These are phyloP conservation scores for Atlantisia rogersi DNA, from an alignment of 2,113 vertebrate species.

Conservation along the genomic window DNA sequence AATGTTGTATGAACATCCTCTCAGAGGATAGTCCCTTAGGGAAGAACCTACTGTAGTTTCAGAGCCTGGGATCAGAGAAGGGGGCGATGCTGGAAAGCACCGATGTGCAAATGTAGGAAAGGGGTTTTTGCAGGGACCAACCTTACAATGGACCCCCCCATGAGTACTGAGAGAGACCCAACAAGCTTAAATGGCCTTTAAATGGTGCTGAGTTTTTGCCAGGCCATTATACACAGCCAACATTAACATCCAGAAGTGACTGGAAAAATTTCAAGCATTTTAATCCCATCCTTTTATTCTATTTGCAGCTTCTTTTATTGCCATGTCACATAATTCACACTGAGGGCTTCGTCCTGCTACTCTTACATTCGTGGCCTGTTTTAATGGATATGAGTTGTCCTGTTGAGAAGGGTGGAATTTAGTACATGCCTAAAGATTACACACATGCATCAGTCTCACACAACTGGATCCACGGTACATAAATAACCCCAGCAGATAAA, in stretches of 20 bases:
- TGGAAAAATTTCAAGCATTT: neutral
- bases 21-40: neutral
- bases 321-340: neutral
- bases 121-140: neutral
- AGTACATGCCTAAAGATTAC: neutral
- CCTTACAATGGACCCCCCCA: neutral
- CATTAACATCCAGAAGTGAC: neutral
- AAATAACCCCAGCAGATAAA: neutral
- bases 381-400: neutral
- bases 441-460: neutral
- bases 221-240: neutral
- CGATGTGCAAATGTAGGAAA: neutral
- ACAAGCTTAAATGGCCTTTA: neutral
- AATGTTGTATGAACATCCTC: neutral
- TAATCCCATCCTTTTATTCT: neutral
- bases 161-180: neutral
- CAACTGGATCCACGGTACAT: neutral
- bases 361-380: neutral
- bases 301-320: conserved; percentile 1
- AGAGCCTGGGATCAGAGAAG: neutral
- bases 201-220: neutral
- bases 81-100: neutral
- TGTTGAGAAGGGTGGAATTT: neutral
- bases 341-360: neutral
- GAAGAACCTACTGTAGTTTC: neutral